Evolutionary conservation across 2,888 invertebrate genomes (phyloP), one percentile per base, ranked within the genome.

Genomic region (Thymelicus acteon): DNA sequence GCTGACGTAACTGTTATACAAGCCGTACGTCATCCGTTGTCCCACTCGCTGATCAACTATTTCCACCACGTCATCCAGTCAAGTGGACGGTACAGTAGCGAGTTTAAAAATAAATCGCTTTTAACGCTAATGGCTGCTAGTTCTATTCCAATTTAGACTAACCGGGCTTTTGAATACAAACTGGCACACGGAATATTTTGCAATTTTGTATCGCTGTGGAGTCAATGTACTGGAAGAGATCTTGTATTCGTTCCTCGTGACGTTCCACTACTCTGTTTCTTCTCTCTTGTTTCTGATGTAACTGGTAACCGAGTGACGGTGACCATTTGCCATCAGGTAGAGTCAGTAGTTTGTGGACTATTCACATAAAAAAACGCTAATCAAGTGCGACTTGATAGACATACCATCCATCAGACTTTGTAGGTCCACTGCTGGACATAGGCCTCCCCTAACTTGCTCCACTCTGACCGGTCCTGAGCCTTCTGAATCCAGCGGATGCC

Each of bases 121-220:
- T 60, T 60, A 60, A 19, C 40, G 47, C 60, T 67, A 67, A 67
- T 60, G 19, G 67, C 40, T 48, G 58, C 58, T 60, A 60, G 60
- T 24, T 58, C 37, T 48, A 49, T 60, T 66, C 58, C 37, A 49
- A 67, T 60, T 60, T 67, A 67, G 67, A 60, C 13, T 49, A 67
- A 67, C 49, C 39, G 65, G 15, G 48, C 49, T 49, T 60, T 49
- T 48, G 19, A 10, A 65, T 48, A 66, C 48, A 49, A 60, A 60
- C 19, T 67, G 40, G 60, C 3, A 40, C 60, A 40, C 8, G 60
- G 40, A 40, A 40, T 60, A 60, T 40, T 60, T 60, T 15, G 15
- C n/a, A 40, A 60, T 57, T 13, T 37, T 60, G 15, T 60, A 40
- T 60, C 15, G 39, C 15, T 39, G 7, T n/a, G 1, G 8, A 39